Conservation (phyloP, 2,113 vertebrate species). For the Halichoeres trimaculatus region DNA sequence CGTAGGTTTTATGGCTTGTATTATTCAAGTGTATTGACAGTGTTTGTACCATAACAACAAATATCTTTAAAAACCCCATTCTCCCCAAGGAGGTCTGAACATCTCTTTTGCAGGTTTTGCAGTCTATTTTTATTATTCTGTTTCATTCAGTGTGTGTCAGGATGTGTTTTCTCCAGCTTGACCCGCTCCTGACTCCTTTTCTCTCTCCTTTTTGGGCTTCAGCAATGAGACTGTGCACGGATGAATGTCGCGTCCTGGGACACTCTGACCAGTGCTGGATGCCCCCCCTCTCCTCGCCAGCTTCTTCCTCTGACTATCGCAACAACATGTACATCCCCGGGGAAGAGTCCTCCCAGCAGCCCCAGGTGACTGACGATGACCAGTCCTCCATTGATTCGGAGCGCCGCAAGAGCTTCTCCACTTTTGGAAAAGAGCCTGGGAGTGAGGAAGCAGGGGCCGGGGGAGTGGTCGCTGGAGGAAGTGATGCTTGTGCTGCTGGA, state of each 20-base stretch:
- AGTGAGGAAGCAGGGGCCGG: slow-evolving; percentile 78
- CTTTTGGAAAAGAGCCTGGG: slow-evolving; percentile 92
- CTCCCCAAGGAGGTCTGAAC: not conserved
- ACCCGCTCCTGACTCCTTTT: slow-evolving; percentile 6
- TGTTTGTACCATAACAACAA: not conserved
- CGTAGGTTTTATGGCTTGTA: not conserved
- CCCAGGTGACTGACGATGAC: slow-evolving; percentile 84
- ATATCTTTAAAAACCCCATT: not conserved
- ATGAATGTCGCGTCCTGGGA: slow-evolving; percentile 94
- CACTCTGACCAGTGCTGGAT: slow-evolving; percentile 99
- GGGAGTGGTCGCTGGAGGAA: slow-evolving; percentile 55
- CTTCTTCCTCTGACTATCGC: slow-evolving; percentile 90
- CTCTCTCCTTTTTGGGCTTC: not conserved
- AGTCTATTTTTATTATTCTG: not conserved
- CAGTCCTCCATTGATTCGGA: slow-evolving; percentile 83
- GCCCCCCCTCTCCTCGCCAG: slow-evolving; percentile 89
- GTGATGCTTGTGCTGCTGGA: slow-evolving; percentile 64
- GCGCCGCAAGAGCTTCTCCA: slow-evolving; percentile 95
- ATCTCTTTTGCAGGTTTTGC: slow-evolving; percentile 6
- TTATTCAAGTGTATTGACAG: slow-evolving; percentile 38
- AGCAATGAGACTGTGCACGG: slow-evolving; percentile 96
- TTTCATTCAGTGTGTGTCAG: not conserved
- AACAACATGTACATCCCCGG: slow-evolving; percentile 98
- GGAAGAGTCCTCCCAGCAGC: slow-evolving; percentile 87
- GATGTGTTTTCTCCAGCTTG: not conserved